Conservation (phyloP, 2,888 invertebrate species). For the Pyrrhopygopsis socrates region DNA sequence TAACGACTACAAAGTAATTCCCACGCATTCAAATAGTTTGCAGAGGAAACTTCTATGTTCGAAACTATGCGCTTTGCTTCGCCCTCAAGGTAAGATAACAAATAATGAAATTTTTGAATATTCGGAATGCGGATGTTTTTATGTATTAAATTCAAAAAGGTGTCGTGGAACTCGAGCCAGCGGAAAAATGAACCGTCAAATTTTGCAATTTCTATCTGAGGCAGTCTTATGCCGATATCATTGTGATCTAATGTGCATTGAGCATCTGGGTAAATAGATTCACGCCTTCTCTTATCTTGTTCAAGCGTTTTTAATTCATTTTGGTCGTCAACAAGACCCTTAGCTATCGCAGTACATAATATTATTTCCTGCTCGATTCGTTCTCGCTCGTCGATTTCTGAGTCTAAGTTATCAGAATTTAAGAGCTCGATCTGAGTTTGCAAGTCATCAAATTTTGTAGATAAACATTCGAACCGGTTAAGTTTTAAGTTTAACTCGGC, state of each 20-base stretch:
- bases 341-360: constrained; percentile 8
- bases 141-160: constrained; percentile 1
- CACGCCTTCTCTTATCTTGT: constrained; percentile 21
- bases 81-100: constrained; percentile 14
- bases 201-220: constrained; percentile 39
- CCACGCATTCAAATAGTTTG: constrained; percentile 19
- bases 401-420: constrained; percentile 41
- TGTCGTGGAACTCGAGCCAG: neutral
- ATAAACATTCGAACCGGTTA: constrained; percentile 38
- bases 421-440: constrained; percentile 53
- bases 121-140: neutral
- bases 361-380: constrained; percentile 44
- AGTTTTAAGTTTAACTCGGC: constrained; percentile 37
- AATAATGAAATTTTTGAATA: constrained; percentile 7
- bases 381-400: constrained; percentile 49
- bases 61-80: constrained; percentile 34
- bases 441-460: constrained; percentile 51
- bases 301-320: neutral
- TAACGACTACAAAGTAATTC: constrained; percentile 8
- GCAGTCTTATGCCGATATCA: constrained; percentile 33
- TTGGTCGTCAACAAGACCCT: neutral
- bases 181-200: neutral
- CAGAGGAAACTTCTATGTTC: constrained; percentile 22
- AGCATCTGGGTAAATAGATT: constrained; percentile 23
- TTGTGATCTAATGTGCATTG: constrained; percentile 21